Evolutionary conservation across 2,888 invertebrate species (phyloP).

Genomic region (Tachina lurida): DNA sequence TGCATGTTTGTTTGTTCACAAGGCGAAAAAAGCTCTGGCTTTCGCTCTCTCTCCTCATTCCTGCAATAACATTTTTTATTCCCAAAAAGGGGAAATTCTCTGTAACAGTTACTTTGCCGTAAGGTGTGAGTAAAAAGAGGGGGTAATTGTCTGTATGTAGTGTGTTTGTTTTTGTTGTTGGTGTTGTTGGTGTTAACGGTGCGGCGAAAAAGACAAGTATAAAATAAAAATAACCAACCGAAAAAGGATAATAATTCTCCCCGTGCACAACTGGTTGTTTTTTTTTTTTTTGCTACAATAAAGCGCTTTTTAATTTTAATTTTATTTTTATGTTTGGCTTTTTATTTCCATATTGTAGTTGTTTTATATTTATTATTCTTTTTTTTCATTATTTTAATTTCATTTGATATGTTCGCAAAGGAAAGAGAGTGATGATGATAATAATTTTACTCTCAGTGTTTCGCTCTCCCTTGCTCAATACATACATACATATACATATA

Average conservation of each 20-base stretch:
- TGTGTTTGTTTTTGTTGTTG: conserved; percentile 1
- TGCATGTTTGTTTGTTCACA: conserved; percentile 32
- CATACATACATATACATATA: conserved; percentile 2
- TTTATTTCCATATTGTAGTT: conserved; percentile 66
- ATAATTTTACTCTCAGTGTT: conserved; percentile 58
- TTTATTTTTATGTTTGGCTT: conserved; percentile 68
- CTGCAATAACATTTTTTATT: neutral
- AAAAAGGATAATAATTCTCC: conserved; percentile 76
- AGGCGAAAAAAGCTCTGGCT: conserved; percentile 64
- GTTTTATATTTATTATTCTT: conserved; percentile 52
- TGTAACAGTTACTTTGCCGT: conserved; percentile 41
- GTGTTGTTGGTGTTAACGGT: conserved; percentile 54
- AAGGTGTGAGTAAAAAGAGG: conserved; percentile 43
- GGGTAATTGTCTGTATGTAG: conserved; percentile 37
- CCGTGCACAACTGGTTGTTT: conserved; percentile 48
- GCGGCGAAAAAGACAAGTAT: conserved; percentile 71
- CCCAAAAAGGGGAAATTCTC: conserved; percentile 63
- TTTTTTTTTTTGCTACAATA: conserved; percentile 43
- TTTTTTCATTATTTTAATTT: conserved; percentile 32
- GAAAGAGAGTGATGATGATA: conserved; percentile 60
- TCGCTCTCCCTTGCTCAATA: conserved; percentile 56
- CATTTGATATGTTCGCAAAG: conserved; percentile 55
- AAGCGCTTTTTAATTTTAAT: conserved; percentile 71
- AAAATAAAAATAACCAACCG: conserved; percentile 75
- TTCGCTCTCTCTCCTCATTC: conserved; percentile 46